Percentiles rank a stretch among this genome's conserved stretches.
Conservation (phyloP, 2,113 vertebrate genomes). For the Halichoeres trimaculatus region DNA sequence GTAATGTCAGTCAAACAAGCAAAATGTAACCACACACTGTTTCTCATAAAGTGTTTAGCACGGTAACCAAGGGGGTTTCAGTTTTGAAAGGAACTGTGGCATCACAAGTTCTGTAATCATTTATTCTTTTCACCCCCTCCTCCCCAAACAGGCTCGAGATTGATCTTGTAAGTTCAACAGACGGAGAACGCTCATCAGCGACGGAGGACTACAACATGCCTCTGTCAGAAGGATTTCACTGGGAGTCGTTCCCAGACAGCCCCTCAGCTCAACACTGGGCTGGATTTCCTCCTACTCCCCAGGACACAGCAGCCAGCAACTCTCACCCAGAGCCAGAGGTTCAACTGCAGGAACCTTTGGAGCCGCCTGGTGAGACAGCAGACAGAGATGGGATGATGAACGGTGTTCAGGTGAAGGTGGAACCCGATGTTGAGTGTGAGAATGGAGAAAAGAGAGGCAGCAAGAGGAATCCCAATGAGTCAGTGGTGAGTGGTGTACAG, state of each 20-base stretch:
- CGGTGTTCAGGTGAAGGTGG: conserved; percentile 19
- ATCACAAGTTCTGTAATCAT: too few relatives aligned
- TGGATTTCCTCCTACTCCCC: conserved; percentile 78
- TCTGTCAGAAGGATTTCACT: conserved; percentile 90
- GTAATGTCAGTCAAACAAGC: too few relatives aligned
- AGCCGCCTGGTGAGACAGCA: neutral
- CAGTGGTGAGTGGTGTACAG: conserved; percentile 17
- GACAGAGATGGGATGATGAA: neutral
- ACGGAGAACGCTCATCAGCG: conserved; percentile 76
- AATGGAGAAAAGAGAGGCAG: neutral
- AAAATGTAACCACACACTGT: too few relatives aligned
- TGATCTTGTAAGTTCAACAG: conserved; percentile 78
- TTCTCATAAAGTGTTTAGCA: too few relatives aligned
- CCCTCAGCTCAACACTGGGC: conserved; percentile 50
- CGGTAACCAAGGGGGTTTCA: too few relatives aligned
- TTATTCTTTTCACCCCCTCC: neutral
- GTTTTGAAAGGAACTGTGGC: too few relatives aligned
- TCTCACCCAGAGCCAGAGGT: neutral
- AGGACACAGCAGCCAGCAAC: conserved; percentile 21
- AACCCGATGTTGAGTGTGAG: neutral
- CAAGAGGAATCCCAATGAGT: conserved; percentile 25
- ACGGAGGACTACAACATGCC: conserved; percentile 76
- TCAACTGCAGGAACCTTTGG: neutral
- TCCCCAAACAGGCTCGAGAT: conserved; percentile 87
- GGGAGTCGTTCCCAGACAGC: conserved; percentile 83